Evolutionary conservation across 2,797 vertebrate species (phyloP).

Genomic region (Gymnocypris eckloni): DNA sequence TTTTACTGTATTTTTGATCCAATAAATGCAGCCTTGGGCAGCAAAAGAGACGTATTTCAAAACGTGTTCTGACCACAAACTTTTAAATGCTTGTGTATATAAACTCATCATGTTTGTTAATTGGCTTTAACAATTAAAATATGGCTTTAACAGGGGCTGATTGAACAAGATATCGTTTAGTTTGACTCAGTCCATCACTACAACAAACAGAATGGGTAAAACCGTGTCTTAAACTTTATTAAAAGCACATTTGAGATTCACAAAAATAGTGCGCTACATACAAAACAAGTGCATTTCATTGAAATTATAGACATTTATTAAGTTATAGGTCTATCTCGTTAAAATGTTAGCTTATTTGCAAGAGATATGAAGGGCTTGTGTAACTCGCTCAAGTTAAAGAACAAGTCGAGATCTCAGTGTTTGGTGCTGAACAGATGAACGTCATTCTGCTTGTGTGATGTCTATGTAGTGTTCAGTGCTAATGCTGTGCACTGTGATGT

Average conservation of each 20-base stretch:
- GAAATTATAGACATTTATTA: slow-evolving; percentile 52
- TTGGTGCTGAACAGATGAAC: slow-evolving; percentile 57
- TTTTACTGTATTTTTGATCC: background rate
- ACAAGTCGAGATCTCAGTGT: slow-evolving; percentile 52
- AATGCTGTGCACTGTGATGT: background rate
- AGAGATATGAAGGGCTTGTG: slow-evolving; percentile 67
- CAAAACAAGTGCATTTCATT: slow-evolving; percentile 52
- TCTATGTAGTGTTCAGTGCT: background rate
- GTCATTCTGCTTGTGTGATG: slow-evolving; percentile 50
- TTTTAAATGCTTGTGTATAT: background rate
- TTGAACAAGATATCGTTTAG: background rate
- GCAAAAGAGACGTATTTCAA: background rate
- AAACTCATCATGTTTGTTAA: too few species aligned
- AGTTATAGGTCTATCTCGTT: slow-evolving; percentile 47
- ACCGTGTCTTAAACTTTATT: slow-evolving; percentile 42
- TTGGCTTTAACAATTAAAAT: background rate
- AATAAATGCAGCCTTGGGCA: background rate
- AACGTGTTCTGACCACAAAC: background rate
- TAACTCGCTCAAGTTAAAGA: slow-evolving; percentile 60
- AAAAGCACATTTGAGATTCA: slow-evolving; percentile 50
- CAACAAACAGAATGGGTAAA: background rate
- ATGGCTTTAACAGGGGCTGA: background rate
- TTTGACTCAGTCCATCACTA: background rate
- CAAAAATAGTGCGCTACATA: slow-evolving; percentile 54
- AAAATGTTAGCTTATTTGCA: slow-evolving; percentile 63